Base-by-base conservation (phyloP, 2,888 invertebrate species). In the Drosophila picticornis region DNA sequence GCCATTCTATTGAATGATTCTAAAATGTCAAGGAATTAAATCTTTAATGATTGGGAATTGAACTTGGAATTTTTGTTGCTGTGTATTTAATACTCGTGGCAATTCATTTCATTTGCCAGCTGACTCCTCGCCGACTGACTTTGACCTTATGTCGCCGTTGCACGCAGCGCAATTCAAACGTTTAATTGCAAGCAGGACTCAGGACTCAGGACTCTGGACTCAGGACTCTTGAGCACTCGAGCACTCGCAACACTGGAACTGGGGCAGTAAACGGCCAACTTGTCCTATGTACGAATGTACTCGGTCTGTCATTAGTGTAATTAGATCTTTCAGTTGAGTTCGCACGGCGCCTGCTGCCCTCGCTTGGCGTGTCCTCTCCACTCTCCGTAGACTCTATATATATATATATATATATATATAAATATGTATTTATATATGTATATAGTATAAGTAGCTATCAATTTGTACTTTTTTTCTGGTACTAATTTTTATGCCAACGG, bases 141-240 rank as follows among this genome's bases (percentile, higher is more conserved):
- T 84, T 87, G 90, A 82, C 92, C 92, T 91, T 91, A 92, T 91
- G 92, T 91, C 82, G 91, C 73, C 72, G 82, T 78, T 90, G 85
- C 92, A 92, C 91, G 91, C 92, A 92, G 89, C 90, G 52, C 91
- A 75, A 83, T 84, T 84, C 79, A 91, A 91, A 85, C 84, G 88
- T 89, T 92, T 91, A 92, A 92, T 92, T 92, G 92, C 83, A 80
- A 58, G 40, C 69, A 71, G 71, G 58, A 71, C 72, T 50, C 65
- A 40, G 13, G 27, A 22, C n/a, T 10, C 40, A 1, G 40, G 40
- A 40, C 40, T 40, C 31, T 0, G 27, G 53, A 70, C 61, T 59
- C 48, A 64, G 46, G 48, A 32, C 58, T 53, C 55, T 9, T 22
- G 32, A 13, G 16, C 22, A 7, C 56, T 31, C 4, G 32, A 22